Percentiles rank a stretch among this genome's conserved stretches.
Conservation (phyloP, 2,113 vertebrate species). For the Notothenia coriiceps region DNA sequence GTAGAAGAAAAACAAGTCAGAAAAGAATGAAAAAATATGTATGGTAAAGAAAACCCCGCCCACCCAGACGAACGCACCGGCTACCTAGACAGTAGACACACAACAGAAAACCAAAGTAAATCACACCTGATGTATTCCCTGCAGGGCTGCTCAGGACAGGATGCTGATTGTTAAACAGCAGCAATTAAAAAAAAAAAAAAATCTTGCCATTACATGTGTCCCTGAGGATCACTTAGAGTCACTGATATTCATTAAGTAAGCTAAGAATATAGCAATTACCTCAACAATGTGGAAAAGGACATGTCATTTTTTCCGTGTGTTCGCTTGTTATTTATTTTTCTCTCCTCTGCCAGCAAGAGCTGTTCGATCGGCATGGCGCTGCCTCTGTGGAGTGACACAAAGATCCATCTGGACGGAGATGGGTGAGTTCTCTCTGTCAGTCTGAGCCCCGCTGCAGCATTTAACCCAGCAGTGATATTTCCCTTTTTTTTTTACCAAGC, state of each 20-base stretch:
- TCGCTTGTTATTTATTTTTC: neutral
- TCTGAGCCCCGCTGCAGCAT: constrained; percentile 14
- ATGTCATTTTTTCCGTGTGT: neutral
- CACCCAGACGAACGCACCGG: no score
- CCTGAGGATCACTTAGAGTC: no score
- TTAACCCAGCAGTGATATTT: neutral
- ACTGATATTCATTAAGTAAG: no score
- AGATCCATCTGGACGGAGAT: constrained; percentile 97
- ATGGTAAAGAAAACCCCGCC: no score
- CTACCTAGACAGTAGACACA: no score
- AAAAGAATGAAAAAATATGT: no score
- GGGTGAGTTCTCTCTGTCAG: constrained; percentile 86
- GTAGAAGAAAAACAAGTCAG: no score
- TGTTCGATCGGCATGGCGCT: constrained; percentile 98
- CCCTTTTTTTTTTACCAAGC: neutral
- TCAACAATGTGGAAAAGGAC: no score
- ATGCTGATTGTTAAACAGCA: neutral
- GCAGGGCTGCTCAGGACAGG: neutral
- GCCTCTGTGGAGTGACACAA: constrained; percentile 97
- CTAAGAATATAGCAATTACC: no score
- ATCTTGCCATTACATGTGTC: neutral
- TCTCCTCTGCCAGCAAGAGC: constrained; percentile 83
- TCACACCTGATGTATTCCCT: neutral
- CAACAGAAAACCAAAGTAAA: neutral
- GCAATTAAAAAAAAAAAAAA: neutral